Evolutionary conservation across 2,888 invertebrate species (phyloP).

Genomic region (Scaptomyza caliginosa): DNA sequence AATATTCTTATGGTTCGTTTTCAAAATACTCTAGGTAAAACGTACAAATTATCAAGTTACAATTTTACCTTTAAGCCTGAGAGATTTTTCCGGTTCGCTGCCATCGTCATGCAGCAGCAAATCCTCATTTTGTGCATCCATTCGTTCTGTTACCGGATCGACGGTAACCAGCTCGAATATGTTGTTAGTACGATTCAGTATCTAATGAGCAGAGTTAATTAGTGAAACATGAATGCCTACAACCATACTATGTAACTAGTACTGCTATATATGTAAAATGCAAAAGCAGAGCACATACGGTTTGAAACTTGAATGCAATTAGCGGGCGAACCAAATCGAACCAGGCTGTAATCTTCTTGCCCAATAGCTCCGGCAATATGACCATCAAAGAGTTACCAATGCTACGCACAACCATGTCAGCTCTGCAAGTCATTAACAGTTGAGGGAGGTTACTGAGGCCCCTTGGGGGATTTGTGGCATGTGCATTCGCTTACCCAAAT

Average conservation of each 20-base stretch:
- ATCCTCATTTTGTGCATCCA: slow-evolving; percentile 85
- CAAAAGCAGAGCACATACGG: slow-evolving; percentile 87
- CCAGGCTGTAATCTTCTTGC: slow-evolving; percentile 95
- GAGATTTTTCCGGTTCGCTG: slow-evolving; percentile 89
- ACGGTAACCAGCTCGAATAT: slow-evolving; percentile 97
- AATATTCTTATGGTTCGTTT: no score
- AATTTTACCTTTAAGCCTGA: slow-evolving; percentile 90
- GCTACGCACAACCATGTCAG: slow-evolving; percentile 94
- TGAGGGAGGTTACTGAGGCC: not conserved
- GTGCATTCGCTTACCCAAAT: slow-evolving; percentile 89
- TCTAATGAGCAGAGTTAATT: slow-evolving; percentile 85
- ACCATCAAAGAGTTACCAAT: slow-evolving; percentile 96
- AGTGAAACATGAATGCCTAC: not conserved
- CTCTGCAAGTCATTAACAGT: slow-evolving; percentile 84
- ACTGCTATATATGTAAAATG: not conserved
- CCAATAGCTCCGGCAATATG: slow-evolving; percentile 93
- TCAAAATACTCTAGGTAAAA: no score
- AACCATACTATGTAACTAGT: not conserved
- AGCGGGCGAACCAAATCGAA: slow-evolving; percentile 96
- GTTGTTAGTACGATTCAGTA: slow-evolving; percentile 97
- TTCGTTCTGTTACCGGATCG: slow-evolving; percentile 91
- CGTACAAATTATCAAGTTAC: no score
- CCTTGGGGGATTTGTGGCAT: not conserved
- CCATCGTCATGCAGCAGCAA: slow-evolving; percentile 86
- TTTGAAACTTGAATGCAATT: slow-evolving; percentile 96